Evolutionary conservation across 2,888 invertebrate genomes (phyloP), one percentile per base, ranked within the genome.

Genomic region (Idaea dimidiata): DNA sequence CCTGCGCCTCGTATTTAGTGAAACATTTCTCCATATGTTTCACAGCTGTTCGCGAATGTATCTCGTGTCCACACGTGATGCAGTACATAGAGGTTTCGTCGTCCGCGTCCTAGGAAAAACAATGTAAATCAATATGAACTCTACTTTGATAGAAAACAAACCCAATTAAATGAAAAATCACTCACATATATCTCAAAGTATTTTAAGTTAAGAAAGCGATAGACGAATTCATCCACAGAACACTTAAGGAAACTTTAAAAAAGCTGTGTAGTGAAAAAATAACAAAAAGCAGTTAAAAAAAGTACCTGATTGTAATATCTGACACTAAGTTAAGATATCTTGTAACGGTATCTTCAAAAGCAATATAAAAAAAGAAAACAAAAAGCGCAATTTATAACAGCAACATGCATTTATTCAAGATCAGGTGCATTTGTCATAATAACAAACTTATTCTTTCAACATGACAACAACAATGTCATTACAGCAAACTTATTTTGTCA

Each of bases 11-110:
- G 86, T 98, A 98, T 94, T 99, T 99, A 72, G 97, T 96, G 87
- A 98, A 99, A 85, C 99, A 99, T 84, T 98, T 98, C 89, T 99
- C 99, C 98, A 99, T 98, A 81, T 99, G 99, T 77, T 97, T 97
- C 17, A 99, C 95, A 0, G 98, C 99, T 0, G 97, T 97, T 62
- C 96, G 95, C 0, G 97, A 97, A 83, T 97, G 97, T 66, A 99
- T 96, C 91, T 99, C 99, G 83, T 97, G 97, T 0, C 99, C 99
- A 88, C 99, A 99, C 0, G 99, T 99, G 43, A 99, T 97, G 86
- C 99, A 99, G 84, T 98, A 98, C 94, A 98, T 97, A 60, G 96
- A 97, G 66, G 96, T 95, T 74, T 95, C 95, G 59, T 94, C 94
- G 75, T 95, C 95, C 0, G 91, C 90, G 68, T 93, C 93, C 93